These are phyloP conservation scores for Timema podura DNA, from an alignment of 2,888 invertebrate species.

Conservation along the genomic window DNA sequence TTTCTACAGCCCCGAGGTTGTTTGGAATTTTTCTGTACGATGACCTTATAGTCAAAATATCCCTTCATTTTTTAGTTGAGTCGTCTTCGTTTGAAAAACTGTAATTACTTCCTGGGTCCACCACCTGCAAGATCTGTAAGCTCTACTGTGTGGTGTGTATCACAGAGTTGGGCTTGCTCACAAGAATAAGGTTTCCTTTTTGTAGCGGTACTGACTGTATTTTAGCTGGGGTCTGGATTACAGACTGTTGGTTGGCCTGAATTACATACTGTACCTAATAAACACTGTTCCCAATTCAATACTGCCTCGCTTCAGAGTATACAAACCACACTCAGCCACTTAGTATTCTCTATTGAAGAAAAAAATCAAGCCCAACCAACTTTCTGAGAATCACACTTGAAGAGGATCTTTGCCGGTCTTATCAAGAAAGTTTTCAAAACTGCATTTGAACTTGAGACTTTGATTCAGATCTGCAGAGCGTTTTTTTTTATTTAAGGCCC, in stretches of 20 bases:
- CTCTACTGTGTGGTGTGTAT: slow-evolving; percentile 88
- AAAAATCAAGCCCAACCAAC: too few species aligned
- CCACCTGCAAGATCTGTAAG: slow-evolving; percentile 81
- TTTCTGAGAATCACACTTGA: too few species aligned
- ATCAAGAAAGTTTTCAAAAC: too few species aligned
- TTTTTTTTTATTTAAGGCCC: too few species aligned
- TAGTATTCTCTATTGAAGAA: too few species aligned
- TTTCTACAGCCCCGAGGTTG: slow-evolving; percentile 88
- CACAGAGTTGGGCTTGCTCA: slow-evolving; percentile 86
- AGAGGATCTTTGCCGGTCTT: too few species aligned
- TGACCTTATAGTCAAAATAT: slow-evolving; percentile 86
- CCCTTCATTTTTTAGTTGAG: slow-evolving; percentile 81
- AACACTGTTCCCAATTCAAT: too few species aligned
- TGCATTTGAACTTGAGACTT: too few species aligned
- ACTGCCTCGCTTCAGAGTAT: too few species aligned
- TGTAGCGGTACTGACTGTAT: slow-evolving; percentile 76
- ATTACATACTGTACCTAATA: slow-evolving; percentile 97
- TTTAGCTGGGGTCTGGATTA: slow-evolving; percentile 89
- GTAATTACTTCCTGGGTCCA: slow-evolving; percentile 71
- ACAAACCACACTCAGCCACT: too few species aligned
- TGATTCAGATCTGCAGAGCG: too few species aligned
- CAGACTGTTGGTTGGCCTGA: slow-evolving; percentile 92
- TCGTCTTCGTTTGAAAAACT: slow-evolving; percentile 73
- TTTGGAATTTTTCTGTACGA: slow-evolving; percentile 95
- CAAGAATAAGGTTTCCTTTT: slow-evolving; percentile 85